Percentiles rank a stretch among this genome's conserved stretches.
These are phyloP conservation scores for Cheirogaleus medius DNA, from an alignment of 2,113 vertebrate genomes.

Conservation along the genomic window DNA sequence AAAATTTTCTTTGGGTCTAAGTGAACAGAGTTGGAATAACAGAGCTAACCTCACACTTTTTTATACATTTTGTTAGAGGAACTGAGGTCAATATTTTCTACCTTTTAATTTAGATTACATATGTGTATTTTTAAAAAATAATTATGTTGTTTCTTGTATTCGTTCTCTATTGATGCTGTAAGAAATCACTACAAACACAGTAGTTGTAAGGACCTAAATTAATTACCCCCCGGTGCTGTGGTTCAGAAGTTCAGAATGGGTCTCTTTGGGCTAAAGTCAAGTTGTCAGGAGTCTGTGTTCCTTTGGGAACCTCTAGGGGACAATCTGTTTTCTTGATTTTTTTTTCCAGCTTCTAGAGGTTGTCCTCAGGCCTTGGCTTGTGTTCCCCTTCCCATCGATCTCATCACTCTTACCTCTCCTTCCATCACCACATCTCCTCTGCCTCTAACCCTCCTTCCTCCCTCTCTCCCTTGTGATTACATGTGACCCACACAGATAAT, in stretches of 20 bases:
- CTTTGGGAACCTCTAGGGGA: accelerated
- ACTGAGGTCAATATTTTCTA: not conserved
- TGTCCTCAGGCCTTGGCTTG: accelerated
- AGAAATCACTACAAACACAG: not conserved
- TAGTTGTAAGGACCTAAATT: not conserved
- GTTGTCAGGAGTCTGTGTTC: not conserved
- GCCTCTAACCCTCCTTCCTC: too few relatives aligned
- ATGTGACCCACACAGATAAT: not conserved
- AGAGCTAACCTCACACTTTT: not conserved
- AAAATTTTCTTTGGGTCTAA: not conserved
- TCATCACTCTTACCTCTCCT: not conserved
- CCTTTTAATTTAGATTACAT: not conserved
- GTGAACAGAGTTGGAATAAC: not conserved
- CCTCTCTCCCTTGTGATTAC: too few relatives aligned
- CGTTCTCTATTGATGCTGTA: not conserved
- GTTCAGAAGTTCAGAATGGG: not conserved
- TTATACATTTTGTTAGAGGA: not conserved
- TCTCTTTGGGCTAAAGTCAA: not conserved
- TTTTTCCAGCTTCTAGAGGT: not conserved
- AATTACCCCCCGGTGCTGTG: not conserved
- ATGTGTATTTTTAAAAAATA: not conserved
- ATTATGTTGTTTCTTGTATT: not conserved
- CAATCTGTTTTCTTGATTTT: not conserved
- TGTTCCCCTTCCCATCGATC: not conserved
- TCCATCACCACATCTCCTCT: too few relatives aligned